Evolutionary conservation across 1,140 invertebrate genomes (phyloP).

Genomic region (Nebria ingens): DNA sequence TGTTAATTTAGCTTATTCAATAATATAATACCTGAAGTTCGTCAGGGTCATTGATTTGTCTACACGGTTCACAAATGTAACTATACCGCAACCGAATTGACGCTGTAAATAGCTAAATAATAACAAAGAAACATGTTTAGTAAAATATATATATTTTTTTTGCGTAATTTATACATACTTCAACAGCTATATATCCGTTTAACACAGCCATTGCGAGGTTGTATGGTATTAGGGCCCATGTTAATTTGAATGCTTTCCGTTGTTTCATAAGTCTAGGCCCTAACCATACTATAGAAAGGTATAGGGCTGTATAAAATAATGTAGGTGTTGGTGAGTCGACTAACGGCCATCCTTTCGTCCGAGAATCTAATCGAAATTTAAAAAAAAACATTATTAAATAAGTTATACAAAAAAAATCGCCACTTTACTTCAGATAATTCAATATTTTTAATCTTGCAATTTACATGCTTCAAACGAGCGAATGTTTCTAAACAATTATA

Average conservation of each 20-base stretch:
- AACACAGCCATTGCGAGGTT: conserved; percentile 75
- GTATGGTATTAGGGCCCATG: conserved; percentile 69
- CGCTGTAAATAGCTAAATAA: conserved; percentile 57
- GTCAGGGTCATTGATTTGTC: conserved; percentile 66
- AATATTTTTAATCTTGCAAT: too few species aligned
- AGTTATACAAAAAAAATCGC: conserved; percentile 4
- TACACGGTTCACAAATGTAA: conserved; percentile 82
- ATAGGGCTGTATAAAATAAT: conserved; percentile 59
- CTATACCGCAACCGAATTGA: conserved; percentile 72
- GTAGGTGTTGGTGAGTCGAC: conserved; percentile 76
- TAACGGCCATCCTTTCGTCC: conserved; percentile 77
- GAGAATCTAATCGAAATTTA: conserved; percentile 47
- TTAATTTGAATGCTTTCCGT: conserved; percentile 66
- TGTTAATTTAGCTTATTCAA: too few species aligned
- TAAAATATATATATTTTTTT: conserved; percentile 2
- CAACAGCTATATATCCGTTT: conserved; percentile 74
- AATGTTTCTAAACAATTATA: too few species aligned
- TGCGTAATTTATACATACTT: conserved; percentile 39
- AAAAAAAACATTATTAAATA: conserved; percentile 15
- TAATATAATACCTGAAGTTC: conserved; percentile 74
- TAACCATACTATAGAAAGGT: conserved; percentile 68
- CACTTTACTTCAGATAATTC: too few species aligned
- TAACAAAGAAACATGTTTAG: conserved; percentile 15
- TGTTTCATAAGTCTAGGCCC: conserved; percentile 78
- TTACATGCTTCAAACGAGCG: too few species aligned